These are phyloP conservation scores for Solea senegalensis DNA, from an alignment of 2,113 vertebrate species.

Conservation along the genomic window DNA sequence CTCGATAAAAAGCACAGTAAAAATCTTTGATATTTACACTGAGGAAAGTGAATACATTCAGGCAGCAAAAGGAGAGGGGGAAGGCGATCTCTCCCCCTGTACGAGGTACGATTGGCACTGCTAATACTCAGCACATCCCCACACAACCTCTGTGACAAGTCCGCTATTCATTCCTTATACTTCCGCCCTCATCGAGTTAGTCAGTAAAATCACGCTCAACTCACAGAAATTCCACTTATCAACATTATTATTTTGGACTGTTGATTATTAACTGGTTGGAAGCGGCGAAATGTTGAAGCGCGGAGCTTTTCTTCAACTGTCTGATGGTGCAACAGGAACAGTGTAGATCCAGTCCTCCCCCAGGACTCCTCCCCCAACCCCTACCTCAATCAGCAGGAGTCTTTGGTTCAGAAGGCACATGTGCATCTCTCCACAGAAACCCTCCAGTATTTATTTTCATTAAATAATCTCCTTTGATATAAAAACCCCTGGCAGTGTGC, in stretches of 20 bases:
- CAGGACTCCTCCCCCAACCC: conserved; percentile 3
- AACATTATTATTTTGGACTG: no score
- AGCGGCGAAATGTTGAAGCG: conserved; percentile 41
- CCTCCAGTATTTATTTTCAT: conserved; percentile 21
- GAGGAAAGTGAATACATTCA: conserved; percentile 83
- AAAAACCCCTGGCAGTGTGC: conserved; percentile 43
- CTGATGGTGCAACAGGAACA: conserved; percentile 25
- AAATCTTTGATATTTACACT: conserved; percentile 78
- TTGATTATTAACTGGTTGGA: conserved; percentile 1
- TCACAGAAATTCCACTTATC: not conserved
- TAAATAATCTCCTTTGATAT: conserved; percentile 53
- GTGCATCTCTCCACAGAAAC: conserved; percentile 58
- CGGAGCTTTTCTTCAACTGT: conserved; percentile 10
- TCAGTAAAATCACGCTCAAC: conserved; percentile 8
- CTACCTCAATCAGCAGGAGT: conserved; percentile 57
- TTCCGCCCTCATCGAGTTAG: conserved; percentile 2
- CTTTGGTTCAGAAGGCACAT: conserved; percentile 80
- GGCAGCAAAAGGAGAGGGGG: conserved; percentile 65
- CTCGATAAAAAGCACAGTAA: conserved; percentile 71
- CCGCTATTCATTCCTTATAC: conserved; percentile 8
- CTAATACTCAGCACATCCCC: conserved; percentile 49
- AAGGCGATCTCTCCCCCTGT: conserved; percentile 26
- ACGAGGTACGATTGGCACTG: conserved; percentile 84
- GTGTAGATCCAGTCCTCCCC: conserved; percentile 27
- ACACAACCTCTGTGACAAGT: conserved; percentile 8